Base-by-base conservation (phyloP, 2,113 vertebrate genomes). In the Oreotrochilus melanogaster region DNA sequence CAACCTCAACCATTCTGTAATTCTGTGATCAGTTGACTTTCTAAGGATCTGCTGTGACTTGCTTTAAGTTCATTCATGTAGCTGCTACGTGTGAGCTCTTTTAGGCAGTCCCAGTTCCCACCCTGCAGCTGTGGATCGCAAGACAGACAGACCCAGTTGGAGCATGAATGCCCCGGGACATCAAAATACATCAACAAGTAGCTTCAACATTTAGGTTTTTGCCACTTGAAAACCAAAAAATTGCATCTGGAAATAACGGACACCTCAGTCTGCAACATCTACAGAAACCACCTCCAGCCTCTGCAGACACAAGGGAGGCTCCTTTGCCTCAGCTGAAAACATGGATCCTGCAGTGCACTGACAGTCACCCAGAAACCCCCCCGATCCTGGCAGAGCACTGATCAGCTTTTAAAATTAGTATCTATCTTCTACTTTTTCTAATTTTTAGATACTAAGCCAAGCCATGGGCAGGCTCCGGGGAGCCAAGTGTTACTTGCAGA, bases 381-480 rank as follows among this genome's bases (percentile, higher is more conserved):
- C 10, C 27, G 3, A 7, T 13, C 18, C 30, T 43, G 43, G 65
- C n/a, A 82, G 53, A 90, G 48, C 10, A 35, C 35, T 5, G 47
- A 45, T 13, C 47, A 0, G 9, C n/a, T 23, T 50, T 30, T 43
- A 27, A 14, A 60, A 33, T 43, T 15, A 51, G 3, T 5, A 28
- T 19, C 25, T 35, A 2, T 11, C 39, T 56, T 54, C 10, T 33
- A 5, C 50, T 27, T 66, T 35, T 53, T 2, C 22, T n/a, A 60
- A 6, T 15, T 31, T 51, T 24, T 2, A 35, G 74, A 21, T 5
- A 39, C 11, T 2, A 35, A 51, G 11, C 1, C 1, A 4, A 86
- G n/a, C 13, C 31, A 42, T 35, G 13, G 23, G 51, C 42, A 73
- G 35, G 6, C 18, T 58, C 67, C 2, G 6, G 39, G 37, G 28